Conservation (phyloP, 2,797 vertebrate genomes). For the Selene dorsalis region DNA sequence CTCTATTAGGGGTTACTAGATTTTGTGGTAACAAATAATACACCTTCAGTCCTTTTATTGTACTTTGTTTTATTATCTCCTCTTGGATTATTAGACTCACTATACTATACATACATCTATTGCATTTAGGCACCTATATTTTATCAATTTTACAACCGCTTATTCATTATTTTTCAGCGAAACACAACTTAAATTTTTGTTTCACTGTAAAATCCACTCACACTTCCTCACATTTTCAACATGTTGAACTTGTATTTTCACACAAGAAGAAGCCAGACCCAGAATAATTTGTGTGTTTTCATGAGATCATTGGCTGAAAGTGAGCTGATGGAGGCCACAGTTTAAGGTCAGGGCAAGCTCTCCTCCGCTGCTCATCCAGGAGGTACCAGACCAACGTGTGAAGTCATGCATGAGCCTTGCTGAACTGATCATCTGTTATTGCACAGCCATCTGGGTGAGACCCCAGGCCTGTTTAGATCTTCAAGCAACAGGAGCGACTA, state of each 20-base stretch:
- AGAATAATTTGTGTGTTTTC: background rate
- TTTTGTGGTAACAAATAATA: background rate
- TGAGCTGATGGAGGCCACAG: conserved; percentile 9
- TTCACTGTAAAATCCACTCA: background rate
- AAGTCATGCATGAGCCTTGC: conserved; percentile 77
- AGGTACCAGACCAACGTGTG: conserved; percentile 50
- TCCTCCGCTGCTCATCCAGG: conserved; percentile 45
- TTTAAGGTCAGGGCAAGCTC: background rate
- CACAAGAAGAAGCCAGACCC: background rate
- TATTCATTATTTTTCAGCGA: background rate
- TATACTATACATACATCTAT: background rate
- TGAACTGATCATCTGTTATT: conserved; percentile 83
- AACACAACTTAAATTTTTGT: background rate
- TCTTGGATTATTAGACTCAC: background rate
- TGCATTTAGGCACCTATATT: background rate
- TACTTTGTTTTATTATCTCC: background rate
- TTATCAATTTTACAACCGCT: background rate
- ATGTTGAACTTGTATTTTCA: background rate
- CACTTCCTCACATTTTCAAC: background rate
- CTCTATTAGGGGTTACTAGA: background rate
- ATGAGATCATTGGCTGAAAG: conserved; percentile 1
- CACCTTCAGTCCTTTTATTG: background rate
- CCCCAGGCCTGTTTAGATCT: conserved; percentile 80
- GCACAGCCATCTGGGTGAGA: conserved; percentile 75
- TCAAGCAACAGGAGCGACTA: conserved; percentile 75